These are phyloP conservation scores for Antheraea assamensis DNA, from an alignment of 2,888 invertebrate genomes.

Conservation along the genomic window DNA sequence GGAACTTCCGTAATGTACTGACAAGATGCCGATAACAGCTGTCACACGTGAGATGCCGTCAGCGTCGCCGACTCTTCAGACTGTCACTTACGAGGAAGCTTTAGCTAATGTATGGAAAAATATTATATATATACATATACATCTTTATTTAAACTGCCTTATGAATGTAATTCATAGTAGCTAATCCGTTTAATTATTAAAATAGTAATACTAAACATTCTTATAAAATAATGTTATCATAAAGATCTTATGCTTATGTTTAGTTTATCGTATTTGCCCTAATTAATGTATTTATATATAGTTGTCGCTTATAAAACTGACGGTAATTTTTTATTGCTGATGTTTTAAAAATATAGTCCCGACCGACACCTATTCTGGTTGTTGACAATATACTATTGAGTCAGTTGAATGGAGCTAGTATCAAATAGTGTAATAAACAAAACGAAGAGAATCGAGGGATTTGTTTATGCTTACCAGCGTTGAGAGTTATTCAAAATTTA, in stretches of 20 bases:
- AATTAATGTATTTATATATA: neutral
- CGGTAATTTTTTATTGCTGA: neutral
- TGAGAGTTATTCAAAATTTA: no score
- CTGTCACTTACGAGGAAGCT: constrained; percentile 68
- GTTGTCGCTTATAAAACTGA: neutral
- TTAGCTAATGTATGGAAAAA: constrained; percentile 64
- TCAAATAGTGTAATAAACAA: neutral
- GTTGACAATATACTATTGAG: neutral
- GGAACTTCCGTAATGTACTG: constrained; percentile 62
- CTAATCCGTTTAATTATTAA: no score
- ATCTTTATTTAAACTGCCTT: neutral
- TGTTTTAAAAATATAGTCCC: neutral
- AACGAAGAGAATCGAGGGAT: no score
- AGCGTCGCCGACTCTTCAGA: constrained; percentile 62
- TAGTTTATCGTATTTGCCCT: neutral
- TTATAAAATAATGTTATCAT: neutral
- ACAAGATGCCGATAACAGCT: constrained; percentile 69
- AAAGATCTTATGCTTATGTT: neutral
- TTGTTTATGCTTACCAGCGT: no score
- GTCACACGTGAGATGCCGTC: constrained; percentile 64
- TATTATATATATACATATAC: neutral
- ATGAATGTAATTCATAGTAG: neutral
- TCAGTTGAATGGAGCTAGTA: neutral
- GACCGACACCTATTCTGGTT: neutral
- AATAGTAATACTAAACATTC: neutral